Base-by-base conservation (phyloP, 2,113 vertebrate species). In the Chloroceryle aenea region DNA sequence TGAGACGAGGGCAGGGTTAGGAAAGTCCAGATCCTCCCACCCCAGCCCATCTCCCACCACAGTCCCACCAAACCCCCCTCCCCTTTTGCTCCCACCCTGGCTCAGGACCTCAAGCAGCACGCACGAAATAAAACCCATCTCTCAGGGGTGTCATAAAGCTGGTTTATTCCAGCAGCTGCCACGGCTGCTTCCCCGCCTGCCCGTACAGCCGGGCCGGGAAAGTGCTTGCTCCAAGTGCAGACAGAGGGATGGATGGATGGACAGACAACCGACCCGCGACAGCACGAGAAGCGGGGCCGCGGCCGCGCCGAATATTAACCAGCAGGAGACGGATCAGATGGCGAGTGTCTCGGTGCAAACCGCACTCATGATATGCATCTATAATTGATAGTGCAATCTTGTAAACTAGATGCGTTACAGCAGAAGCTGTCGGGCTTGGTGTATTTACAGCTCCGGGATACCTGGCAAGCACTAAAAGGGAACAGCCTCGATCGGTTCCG, bases 101-200 rank as follows among this genome's bases (percentile, higher is more conserved):
- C 53, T 72, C 42, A 10, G 18, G 18, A 68, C 74, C 14, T 13
- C 76, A 48, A 77, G 89, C 74, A 64, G 83, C 64, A 30, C 50
- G 1, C 85, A 38, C 53, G 34, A 88, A 97, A 93, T 45, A 32
- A 96, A 97, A 77, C 76, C 95, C 87, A 11, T 75, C 89, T 72
- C 89, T 79, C 86, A 11, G 52, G 75, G 59, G 66, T 92, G 26
- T 85, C 76, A 20, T 78, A 84, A 95, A 92, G 63, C 91, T 48
- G 64, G 58, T 98, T 98, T 98, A 98, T 98, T 97, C 72, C 93
- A 82, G 94, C 96, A 95, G 95, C 97, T 96, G 95, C 94, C 43
- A 6, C 64, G 77, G 95, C 94, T 92, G 97, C 89, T 53, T 87
- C 95, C 80, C 91, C 42, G 66, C 69, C 27, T 59, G 90, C 94